Conservation (phyloP, 2,888 invertebrate genomes). For the Philonicus albiceps region DNA sequence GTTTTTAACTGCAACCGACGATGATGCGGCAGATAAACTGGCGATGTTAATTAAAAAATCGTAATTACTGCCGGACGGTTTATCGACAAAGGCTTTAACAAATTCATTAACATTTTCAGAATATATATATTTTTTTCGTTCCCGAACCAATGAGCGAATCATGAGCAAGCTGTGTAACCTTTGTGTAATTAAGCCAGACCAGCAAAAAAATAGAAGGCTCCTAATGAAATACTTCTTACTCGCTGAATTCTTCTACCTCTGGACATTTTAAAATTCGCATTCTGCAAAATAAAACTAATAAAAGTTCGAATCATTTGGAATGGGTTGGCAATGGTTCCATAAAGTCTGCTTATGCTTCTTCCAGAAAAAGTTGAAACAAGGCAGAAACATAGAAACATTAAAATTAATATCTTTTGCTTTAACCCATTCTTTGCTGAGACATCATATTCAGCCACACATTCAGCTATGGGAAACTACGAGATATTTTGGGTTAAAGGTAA, state of each 20-base stretch:
- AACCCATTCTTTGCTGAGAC: no score
- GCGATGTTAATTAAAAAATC: slow-evolving; percentile 18
- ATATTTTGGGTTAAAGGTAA: no score
- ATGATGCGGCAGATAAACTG: slow-evolving; percentile 7
- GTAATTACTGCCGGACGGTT: background rate
- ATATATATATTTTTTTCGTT: background rate
- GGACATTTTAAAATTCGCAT: background rate
- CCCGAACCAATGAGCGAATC: background rate
- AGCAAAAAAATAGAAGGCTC: background rate
- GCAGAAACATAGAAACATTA: background rate
- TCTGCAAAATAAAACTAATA: background rate
- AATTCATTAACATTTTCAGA: background rate
- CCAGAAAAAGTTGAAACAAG: no score
- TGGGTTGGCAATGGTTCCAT: background rate
- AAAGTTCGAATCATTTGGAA: background rate
- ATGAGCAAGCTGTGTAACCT: background rate
- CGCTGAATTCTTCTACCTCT: background rate
- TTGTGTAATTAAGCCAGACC: background rate
- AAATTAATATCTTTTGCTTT: background rate
- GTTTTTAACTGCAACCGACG: background rate
- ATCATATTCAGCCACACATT: no score
- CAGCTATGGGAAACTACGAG: no score
- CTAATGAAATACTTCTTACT: background rate
- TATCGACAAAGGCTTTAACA: background rate
- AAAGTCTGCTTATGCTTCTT: background rate